Base-by-base conservation (phyloP, 2,888 invertebrate genomes). In the Mythimna vitellina region DNA sequence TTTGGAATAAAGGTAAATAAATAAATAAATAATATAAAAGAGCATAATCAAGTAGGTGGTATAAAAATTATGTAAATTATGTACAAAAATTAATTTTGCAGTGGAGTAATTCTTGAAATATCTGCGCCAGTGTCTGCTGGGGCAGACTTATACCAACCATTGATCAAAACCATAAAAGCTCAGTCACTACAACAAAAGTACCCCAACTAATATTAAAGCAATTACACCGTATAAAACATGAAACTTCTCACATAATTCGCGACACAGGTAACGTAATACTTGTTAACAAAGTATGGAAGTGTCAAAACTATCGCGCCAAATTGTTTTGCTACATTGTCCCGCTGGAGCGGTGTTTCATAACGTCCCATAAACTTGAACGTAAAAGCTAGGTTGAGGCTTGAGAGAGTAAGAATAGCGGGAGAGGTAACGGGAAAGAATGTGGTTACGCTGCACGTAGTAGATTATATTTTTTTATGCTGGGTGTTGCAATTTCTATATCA, bases 261-360 rank as follows among this genome's bases (percentile, higher is more conserved):
- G 74, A 78, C 76, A 83, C 82, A 85, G 82, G 81, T 87, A 86
- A 85, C 82, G 71, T 81, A 85, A 88, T 84, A 88, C 84, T 84
- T 83, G 83, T 83, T 87, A 82, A 86, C 87, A 87, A 91, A 92
- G 89, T 91, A 90, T 88, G 88, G 78, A 91, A 92, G 91, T 93
- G 92, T 92, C 93, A 93, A 91, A 94, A 92, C 92, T 93, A 92
- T 89, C 85, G 90, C 80, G 81, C 86, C 86, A 91, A 92, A 93
- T 91, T 92, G 92, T 93, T 92, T 90, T 85, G 89, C 87, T 91
- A 91, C 91, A 91, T 87, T 92, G 92, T 93, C 92, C 92, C 93
- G 84, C 61, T 67, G 90, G 90, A 87, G 82, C 88, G 88, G 86
- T 90, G 92, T 92, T 92, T 91, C 92, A 92, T 92, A 92, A 92